These are phyloP conservation scores for Agriopis leucophaearia DNA, from an alignment of 2,888 invertebrate genomes.

Conservation along the genomic window DNA sequence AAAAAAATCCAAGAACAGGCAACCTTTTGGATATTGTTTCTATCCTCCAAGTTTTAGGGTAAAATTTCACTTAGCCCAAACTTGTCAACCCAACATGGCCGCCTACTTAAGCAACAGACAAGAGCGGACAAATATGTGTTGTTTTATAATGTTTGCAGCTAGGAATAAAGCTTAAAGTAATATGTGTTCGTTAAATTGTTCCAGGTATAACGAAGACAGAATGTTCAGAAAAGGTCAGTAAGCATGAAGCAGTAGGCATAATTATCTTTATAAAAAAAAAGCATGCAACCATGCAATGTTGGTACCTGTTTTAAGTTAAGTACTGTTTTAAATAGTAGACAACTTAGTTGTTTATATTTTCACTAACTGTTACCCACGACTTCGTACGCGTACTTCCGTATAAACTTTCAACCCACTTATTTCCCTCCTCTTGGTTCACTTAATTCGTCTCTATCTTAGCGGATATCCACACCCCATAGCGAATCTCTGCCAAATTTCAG, in stretches of 20 bases:
- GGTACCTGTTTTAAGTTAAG: neutral
- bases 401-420: too few relatives aligned
- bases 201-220: conserved; percentile 73
- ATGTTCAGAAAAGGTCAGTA: conserved; percentile 78
- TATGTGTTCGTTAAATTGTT: conserved; percentile 64
- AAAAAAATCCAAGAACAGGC: neutral
- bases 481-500: too few relatives aligned
- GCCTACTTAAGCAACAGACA: conserved; percentile 11
- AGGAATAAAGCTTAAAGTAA: too few relatives aligned
- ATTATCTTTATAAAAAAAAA: neutral
- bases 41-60: neutral
- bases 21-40: neutral
- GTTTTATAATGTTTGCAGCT: conserved; percentile 44
- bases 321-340: neutral
- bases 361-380: too few relatives aligned
- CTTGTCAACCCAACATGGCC: neutral
- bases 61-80: neutral
- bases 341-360: too few relatives aligned
- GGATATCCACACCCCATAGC: too few relatives aligned
- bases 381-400: too few relatives aligned
- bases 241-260: conserved; percentile 11
- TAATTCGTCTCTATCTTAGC: too few relatives aligned
- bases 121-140: neutral
- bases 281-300: neutral
- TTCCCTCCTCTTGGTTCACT: too few relatives aligned